A percentile compares a stretch with the other conserved stretches of the same genome.
These are phyloP conservation scores for Panonychus citri DNA, from an alignment of 1,140 invertebrate species.

Conservation along the genomic window DNA sequence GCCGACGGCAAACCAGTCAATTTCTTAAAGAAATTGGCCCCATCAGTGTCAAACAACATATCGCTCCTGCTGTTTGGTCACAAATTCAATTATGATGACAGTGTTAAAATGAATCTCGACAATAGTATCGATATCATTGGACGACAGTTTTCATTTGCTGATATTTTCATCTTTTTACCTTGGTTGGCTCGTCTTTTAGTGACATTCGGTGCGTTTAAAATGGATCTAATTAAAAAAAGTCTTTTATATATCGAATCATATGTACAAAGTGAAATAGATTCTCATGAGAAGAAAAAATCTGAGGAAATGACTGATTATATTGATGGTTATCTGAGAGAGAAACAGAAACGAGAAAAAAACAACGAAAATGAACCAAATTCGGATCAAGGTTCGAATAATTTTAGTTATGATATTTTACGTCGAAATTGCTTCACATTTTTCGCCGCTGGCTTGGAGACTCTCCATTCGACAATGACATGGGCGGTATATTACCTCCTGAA, in stretches of 20 bases:
- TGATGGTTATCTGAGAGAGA: slow-evolving; percentile 54
- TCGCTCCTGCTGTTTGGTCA: slow-evolving; percentile 11
- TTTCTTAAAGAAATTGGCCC: not conserved
- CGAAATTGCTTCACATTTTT: slow-evolving; percentile 14
- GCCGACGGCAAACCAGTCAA: too few species aligned
- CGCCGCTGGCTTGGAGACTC: slow-evolving; percentile 21
- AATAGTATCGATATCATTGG: not conserved
- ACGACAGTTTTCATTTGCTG: not conserved
- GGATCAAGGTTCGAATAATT: too few species aligned
- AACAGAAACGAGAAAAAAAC: slow-evolving; percentile 17
- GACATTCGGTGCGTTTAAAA: too few species aligned
- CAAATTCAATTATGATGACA: slow-evolving; percentile 10
- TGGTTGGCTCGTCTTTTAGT: not conserved
- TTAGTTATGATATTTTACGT: slow-evolving; percentile 9
- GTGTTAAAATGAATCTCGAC: not conserved
- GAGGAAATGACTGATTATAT: slow-evolving; percentile 45
- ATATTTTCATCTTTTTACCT: not conserved
- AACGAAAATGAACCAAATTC: too few species aligned
- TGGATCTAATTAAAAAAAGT: too few species aligned
- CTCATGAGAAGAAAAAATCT: slow-evolving; percentile 40
- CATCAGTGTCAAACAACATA: slow-evolving; percentile 12
- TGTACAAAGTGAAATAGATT: slow-evolving; percentile 13
- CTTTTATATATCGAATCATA: too few species aligned
- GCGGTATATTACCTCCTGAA: slow-evolving; percentile 16
- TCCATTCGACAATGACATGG: slow-evolving; percentile 20